Evolutionary conservation across 2,113 vertebrate species (phyloP), one percentile per base, ranked within the genome.

Genomic region (Prunella himalayana): DNA sequence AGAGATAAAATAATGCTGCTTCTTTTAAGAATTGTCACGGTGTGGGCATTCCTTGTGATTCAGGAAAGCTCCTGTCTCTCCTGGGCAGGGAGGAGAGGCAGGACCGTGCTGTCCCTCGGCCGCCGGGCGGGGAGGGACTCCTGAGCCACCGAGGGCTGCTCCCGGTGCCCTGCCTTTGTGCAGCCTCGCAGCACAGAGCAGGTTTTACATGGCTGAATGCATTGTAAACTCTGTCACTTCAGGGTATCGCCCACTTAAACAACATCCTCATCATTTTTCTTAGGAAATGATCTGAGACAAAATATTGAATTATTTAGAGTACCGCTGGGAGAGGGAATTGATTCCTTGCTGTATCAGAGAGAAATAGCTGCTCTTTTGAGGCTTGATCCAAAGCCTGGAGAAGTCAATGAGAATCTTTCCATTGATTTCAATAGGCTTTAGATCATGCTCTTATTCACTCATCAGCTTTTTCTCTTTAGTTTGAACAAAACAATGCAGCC

Each of bases 231-330:
- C 87, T 93, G 94, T 96, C 90, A 96, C 93, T 96, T 96, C 82
- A 37, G 94, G 94, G 76, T 93, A 94, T 93, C 44, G 1, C 79
- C 87, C 71, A 31, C 90, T 97, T 94, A 95, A 88, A 96, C 95
- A 96, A 96, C 94, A 96, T 78, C 90, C 93, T 93, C 90, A 86
- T 96, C 75, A 85, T 96, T 96, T 96, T 95, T 96, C 95, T 92
- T 93, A 90, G 82, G 93, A 96, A 96, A 96, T 90, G 87, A 96
- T 96, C 90, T 96, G 94, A 97, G 95, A 95, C 87, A 94, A 96
- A 97, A 95, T 94, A 96, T 86, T 96, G 94, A 97, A 97, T 97
- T 96, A 96, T 96, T 96, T 97, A 96, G 93, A 92, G 85, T 86
- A 94, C 95, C 44, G 0, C 84, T 96, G 93, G 95, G 94, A 97